Evolutionary conservation across 2,113 vertebrate species (phyloP).

Genomic region (Todiramphus chloris): DNA sequence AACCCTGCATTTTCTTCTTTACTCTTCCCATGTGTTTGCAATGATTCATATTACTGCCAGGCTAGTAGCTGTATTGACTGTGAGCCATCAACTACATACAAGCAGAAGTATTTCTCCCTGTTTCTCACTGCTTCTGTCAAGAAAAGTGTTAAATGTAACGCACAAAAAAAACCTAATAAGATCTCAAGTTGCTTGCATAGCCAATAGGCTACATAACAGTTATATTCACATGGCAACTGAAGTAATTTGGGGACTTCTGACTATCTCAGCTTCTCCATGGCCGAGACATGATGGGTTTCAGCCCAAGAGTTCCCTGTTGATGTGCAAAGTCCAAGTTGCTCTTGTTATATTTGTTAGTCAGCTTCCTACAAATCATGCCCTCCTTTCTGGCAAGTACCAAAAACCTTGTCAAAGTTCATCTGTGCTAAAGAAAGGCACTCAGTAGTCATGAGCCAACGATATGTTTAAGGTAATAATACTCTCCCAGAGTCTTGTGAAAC

Average conservation of each 20-base stretch:
- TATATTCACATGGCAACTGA: not conserved
- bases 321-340: not conserved
- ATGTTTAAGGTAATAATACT: not conserved
- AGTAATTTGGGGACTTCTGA: not conserved
- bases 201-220: not conserved
- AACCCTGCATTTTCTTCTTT: not conserved
- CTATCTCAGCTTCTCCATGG: not conserved
- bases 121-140: not conserved
- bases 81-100: not conserved
- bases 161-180: not conserved
- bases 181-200: not conserved
- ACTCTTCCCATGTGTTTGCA: not conserved
- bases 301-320: not conserved
- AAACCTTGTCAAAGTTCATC: not conserved
- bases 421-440: not conserved
- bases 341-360: not conserved
- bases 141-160: not conserved
- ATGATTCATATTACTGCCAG: slow-evolving; percentile 26
- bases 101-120: not conserved
- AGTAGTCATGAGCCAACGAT: not conserved
- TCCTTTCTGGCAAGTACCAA: not conserved
- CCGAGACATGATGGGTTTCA: not conserved
- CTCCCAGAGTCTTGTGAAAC: not conserved
- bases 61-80: not conserved
- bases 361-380: not conserved